Evolutionary conservation across 2,797 vertebrate species (phyloP), one percentile per base, ranked within the genome.

Genomic region (Xerus rutilus): DNA sequence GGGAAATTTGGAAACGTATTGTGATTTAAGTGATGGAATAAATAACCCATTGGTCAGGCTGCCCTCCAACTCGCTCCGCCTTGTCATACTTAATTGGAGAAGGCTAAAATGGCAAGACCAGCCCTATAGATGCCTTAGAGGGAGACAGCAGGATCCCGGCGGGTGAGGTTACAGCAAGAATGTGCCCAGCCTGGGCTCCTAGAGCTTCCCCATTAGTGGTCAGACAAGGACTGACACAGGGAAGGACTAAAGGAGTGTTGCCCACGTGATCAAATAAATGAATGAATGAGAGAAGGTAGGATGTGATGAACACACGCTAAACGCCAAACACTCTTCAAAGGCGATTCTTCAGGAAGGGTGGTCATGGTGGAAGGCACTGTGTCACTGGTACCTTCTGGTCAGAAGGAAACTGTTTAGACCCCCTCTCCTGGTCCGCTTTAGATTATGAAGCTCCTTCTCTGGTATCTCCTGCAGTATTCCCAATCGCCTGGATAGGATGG

Each of bases 1-100:
- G 70, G 73, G 89, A 95, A 92, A 81, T 93, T 73, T 67, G 52
- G 76, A 95, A 90, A 43, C 89, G 89, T 57, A 94, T 92, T 96
- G 67, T 97, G 91, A 97, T 94, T 96, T 64, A 62, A 95, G 78
- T 54, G 91, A 93, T 39, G 70, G 65, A 92, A 90, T 91, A 97
- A 97, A 95, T 70, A 96, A 82, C 65, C 73, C 49, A 10, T 7
- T 35, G 70, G 57, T 83, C 62, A 20, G 89, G 83, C 74, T 77
- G 69, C n/a, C 49, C 96, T 90, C 91, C 93, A 92, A 91, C 52
- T 93, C 49, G 89, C 83, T 65, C 84, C 3, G 30, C 70, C 85
- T 85, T 57, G 0, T 39, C 21, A 64, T 4, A 72, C 39, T 94
- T 85, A 45, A 93, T 79, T 45, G 47, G 76, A 77, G 25, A 83